phyloP scores from a whole-genome alignment of 2,113 vertebrate species.

The Bettongia penicillata region DNA sequence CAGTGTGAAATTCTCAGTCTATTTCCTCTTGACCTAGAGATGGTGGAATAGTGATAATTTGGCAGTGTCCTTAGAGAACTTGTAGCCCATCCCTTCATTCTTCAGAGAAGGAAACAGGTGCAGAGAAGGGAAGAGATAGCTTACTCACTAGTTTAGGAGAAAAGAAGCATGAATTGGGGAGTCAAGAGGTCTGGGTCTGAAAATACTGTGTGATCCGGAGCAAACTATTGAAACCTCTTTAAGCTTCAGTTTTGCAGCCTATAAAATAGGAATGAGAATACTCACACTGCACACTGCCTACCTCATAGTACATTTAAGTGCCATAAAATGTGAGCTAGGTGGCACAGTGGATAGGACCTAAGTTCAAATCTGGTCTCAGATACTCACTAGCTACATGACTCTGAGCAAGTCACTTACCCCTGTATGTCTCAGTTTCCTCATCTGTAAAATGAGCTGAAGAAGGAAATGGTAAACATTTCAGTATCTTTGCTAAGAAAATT shows the following conservation, averaged over 20 bases:
- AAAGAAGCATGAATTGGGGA: not conserved
- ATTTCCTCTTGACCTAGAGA: conserved; percentile 15
- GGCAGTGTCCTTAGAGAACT: not conserved
- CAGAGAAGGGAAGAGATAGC: not conserved
- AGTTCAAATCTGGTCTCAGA: not conserved
- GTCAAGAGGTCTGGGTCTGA: not conserved
- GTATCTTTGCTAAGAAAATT: not conserved
- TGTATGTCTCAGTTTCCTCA: not conserved
- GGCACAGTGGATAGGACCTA: not conserved
- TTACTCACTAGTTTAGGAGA: not conserved
- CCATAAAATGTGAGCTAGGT: not conserved
- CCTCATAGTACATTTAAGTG: not conserved
- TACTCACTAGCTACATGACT: not conserved
- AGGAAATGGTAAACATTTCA: not conserved
- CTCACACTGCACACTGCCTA: not conserved
- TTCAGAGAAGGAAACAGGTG: not conserved
- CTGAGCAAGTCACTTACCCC: not conserved
- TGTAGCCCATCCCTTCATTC: not conserved
- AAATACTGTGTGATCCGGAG: too few species aligned
- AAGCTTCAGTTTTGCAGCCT: not conserved
- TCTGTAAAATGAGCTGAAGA: not conserved
- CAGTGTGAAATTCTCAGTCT: conserved; percentile 18
- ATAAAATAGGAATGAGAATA: not conserved
- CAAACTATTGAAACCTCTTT: not conserved
- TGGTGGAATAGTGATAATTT: not conserved